phyloP scores from a whole-genome alignment of 1,140 invertebrate genomes.

The Trichonephila clavata region DNA sequence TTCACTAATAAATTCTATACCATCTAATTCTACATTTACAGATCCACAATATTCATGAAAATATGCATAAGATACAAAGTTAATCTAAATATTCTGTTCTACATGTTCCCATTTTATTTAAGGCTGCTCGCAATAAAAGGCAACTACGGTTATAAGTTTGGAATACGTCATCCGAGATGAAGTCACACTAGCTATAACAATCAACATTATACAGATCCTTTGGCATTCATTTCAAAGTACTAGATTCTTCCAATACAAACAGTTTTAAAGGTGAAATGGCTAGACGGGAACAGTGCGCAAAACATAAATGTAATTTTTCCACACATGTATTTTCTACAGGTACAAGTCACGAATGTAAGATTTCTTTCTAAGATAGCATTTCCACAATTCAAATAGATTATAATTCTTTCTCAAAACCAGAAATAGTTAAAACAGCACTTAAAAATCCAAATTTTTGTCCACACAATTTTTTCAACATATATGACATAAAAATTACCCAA shows the following conservation, averaged over 20 bases:
- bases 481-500: too few relatives aligned
- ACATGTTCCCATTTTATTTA: constrained; percentile 72
- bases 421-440: too few relatives aligned
- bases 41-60: constrained; percentile 10
- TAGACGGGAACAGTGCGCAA: not conserved
- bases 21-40: not conserved
- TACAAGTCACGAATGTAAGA: too few relatives aligned
- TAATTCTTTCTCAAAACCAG: too few relatives aligned
- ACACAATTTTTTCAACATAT: too few relatives aligned
- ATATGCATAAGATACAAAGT: constrained; percentile 13
- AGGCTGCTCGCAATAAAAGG: constrained; percentile 68
- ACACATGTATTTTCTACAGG: too few relatives aligned
- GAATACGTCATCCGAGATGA: not conserved
- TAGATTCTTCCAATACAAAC: not conserved
- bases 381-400: too few relatives aligned
- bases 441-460: too few relatives aligned
- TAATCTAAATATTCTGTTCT: constrained; percentile 31
- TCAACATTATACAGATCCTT: not conserved
- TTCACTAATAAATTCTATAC: not conserved
- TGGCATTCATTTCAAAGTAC: not conserved
- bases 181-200: not conserved
- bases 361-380: too few relatives aligned
- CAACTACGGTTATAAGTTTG: constrained; percentile 56
- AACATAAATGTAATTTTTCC: too few relatives aligned
- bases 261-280: not conserved